Evolutionary conservation across 2,888 invertebrate genomes (phyloP).

Genomic region (Drosophila quinaria): DNA sequence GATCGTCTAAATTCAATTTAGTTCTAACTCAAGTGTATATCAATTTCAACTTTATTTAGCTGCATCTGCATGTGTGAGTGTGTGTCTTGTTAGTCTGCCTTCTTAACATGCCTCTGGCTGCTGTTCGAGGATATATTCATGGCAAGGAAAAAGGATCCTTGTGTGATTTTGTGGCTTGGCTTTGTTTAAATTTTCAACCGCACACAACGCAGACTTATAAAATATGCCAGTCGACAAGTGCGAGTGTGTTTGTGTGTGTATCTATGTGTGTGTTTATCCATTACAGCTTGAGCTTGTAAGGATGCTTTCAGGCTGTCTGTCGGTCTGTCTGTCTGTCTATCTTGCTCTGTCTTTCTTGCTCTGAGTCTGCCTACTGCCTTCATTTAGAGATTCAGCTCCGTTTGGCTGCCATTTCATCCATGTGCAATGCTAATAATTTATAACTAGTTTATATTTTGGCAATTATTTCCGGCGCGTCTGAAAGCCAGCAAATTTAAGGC

Average conservation of each 20-base stretch:
- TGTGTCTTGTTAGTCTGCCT: constrained; percentile 12
- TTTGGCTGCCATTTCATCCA: constrained; percentile 61
- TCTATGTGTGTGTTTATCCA: constrained; percentile 44
- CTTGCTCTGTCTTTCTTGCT: constrained; percentile 23
- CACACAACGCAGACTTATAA: constrained; percentile 59
- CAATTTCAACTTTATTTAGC: constrained; percentile 27
- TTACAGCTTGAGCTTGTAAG: constrained; percentile 57
- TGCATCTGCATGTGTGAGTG: constrained; percentile 6
- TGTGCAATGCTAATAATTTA: constrained; percentile 74
- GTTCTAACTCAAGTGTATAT: constrained; percentile 36
- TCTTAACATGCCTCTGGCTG: constrained; percentile 23
- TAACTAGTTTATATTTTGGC: constrained; percentile 81
- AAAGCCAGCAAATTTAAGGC: constrained; percentile 24
- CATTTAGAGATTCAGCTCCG: constrained; percentile 64
- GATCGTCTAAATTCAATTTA: constrained; percentile 19
- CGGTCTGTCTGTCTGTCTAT: constrained; percentile 1
- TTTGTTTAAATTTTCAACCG: constrained; percentile 75
- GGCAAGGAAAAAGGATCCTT: constrained; percentile 39
- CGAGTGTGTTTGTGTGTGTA: constrained; percentile 22
- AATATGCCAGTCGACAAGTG: constrained; percentile 62
- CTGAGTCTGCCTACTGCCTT: constrained; percentile 50
- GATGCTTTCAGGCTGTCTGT: constrained; percentile 32
- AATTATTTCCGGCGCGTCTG: constrained; percentile 68
- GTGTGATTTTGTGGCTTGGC: constrained; percentile 62
- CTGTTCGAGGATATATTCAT: constrained; percentile 53